These are phyloP conservation scores for Pteromalus puparum DNA, from an alignment of 1,140 invertebrate species.

Conservation along the genomic window DNA sequence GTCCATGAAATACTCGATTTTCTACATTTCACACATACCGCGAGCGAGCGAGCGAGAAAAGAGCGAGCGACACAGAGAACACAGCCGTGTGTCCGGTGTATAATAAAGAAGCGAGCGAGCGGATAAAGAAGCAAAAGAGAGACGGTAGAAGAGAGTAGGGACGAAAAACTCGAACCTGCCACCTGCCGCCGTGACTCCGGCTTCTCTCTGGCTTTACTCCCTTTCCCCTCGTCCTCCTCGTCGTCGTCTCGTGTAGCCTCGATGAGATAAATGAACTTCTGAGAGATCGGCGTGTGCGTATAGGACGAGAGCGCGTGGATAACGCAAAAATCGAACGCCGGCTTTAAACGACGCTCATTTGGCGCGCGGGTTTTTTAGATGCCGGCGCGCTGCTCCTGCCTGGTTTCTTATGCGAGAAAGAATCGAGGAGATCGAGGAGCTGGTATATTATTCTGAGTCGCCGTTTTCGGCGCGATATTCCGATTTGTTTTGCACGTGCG, in stretches of 20 bases:
- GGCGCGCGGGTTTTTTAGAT: neutral
- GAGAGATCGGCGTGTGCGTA: constrained; percentile 29
- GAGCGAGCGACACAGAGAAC: neutral
- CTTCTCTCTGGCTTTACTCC: neutral
- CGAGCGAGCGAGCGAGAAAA: neutral
- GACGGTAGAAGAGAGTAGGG: neutral
- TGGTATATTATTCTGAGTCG: neutral
- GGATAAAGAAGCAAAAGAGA: too few relatives aligned
- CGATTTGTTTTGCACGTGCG: neutral
- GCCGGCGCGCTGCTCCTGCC: neutral
- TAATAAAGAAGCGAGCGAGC: neutral
- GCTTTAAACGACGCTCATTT: constrained; percentile 35
- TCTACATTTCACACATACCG: constrained; percentile 29
- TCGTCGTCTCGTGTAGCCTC: neutral
- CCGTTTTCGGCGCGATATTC: neutral
- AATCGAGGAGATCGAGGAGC: neutral
- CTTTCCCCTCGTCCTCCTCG: neutral
- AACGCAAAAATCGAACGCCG: constrained; percentile 40
- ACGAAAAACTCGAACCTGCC: constrained; percentile 53
- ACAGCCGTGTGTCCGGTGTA: neutral
- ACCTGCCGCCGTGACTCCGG: constrained; percentile 36
- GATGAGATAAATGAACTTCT: constrained; percentile 52
- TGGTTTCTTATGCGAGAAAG: neutral
- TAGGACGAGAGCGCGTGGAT: neutral
- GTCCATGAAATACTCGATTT: constrained; percentile 36